Evolutionary conservation across 2,113 vertebrate genomes (phyloP).

Genomic region (Fulica atra): DNA sequence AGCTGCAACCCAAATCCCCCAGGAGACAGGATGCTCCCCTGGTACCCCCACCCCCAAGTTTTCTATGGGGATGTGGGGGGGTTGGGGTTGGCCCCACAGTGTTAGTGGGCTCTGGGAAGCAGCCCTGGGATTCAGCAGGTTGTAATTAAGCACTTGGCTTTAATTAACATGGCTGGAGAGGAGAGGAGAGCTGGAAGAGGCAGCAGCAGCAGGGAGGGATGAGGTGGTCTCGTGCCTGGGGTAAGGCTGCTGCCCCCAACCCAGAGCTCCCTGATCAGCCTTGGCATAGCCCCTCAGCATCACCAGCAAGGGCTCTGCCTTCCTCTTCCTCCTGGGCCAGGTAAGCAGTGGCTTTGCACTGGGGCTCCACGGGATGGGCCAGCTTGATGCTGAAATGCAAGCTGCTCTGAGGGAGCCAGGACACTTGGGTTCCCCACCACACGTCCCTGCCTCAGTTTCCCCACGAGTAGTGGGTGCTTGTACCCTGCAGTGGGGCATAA

Average conservation of each 20-base stretch:
- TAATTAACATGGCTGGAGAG: conserved; percentile 1
- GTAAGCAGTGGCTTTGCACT: fast-evolving
- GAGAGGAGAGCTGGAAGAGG: background rate
- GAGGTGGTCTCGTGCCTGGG: background rate
- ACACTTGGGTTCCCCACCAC: fast-evolving
- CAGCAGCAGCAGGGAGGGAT: background rate
- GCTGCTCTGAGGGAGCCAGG: background rate
- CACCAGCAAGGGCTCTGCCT: background rate
- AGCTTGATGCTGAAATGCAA: background rate
- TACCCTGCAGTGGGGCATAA: fast-evolving
- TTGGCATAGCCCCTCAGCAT: background rate
- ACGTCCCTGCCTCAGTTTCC: background rate
- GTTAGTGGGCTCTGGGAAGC: background rate
- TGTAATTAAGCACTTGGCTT: background rate
- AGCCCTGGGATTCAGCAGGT: background rate
- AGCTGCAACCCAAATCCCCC: background rate
- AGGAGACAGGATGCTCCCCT: fast-evolving
- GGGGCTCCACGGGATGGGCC: background rate
- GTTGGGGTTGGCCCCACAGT: fast-evolving
- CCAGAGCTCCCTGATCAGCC: background rate
- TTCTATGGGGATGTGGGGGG: background rate
- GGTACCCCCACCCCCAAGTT: fast-evolving
- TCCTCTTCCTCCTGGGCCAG: background rate
- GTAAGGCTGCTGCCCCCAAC: background rate
- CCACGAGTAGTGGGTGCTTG: fast-evolving